A percentile compares a stretch with the other conserved stretches of the same genome.
These are phyloP conservation scores for Drosophila emarginata DNA, from an alignment of 2,888 invertebrate genomes.

Conservation along the genomic window DNA sequence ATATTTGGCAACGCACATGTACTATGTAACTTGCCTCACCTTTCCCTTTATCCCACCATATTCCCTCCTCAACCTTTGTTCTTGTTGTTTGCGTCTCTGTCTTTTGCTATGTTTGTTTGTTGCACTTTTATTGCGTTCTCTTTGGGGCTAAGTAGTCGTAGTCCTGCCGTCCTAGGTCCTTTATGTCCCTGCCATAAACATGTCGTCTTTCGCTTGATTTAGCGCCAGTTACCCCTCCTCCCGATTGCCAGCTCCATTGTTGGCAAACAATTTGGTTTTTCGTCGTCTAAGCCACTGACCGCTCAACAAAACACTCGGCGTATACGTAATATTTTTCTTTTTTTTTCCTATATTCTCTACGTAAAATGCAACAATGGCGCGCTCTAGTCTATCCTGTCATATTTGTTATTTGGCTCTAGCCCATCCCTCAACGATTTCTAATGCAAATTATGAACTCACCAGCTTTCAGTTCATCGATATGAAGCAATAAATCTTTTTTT, in stretches of 20 bases:
- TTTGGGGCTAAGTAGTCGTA: constrained; percentile 63
- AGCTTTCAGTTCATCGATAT: constrained; percentile 42
- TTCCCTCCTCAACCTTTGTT: constrained; percentile 16
- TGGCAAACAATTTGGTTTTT: constrained; percentile 40
- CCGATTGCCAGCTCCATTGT: constrained; percentile 38
- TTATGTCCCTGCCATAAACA: constrained; percentile 80
- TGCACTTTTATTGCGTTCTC: constrained; percentile 81
- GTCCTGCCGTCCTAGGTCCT: constrained; percentile 21
- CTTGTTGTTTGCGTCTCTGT: constrained; percentile 29
- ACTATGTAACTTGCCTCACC: constrained; percentile 43
- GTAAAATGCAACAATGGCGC: constrained; percentile 44
- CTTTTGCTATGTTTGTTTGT: constrained; percentile 65
- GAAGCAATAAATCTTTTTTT: constrained; percentile 76
- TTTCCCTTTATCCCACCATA: neutral
- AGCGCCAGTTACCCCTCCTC: constrained; percentile 44
- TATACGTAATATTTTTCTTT: constrained; percentile 55
- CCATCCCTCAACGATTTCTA: constrained; percentile 45
- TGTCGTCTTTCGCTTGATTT: constrained; percentile 83
- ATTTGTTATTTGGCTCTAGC: constrained; percentile 38
- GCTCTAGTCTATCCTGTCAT: constrained; percentile 37
- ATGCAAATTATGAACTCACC: constrained; percentile 39
- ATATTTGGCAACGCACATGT: constrained; percentile 75
- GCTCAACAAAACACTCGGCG: constrained; percentile 47
- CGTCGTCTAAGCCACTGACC: constrained; percentile 70
- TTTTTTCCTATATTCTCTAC: constrained; percentile 8